Evolutionary conservation across 2,888 invertebrate species (phyloP), one percentile per base, ranked within the genome.

Genomic region (Microplitis manilae): DNA sequence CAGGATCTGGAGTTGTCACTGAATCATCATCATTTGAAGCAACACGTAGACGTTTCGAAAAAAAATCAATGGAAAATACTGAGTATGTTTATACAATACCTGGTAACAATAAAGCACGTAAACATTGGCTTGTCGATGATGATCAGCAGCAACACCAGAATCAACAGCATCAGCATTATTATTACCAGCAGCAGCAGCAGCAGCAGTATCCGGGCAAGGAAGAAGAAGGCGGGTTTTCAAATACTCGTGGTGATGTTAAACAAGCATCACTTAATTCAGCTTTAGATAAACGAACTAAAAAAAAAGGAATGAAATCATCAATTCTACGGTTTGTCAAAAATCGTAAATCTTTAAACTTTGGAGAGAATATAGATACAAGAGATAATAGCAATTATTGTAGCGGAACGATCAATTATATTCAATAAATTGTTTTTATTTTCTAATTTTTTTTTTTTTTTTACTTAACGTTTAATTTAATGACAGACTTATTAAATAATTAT

Each of bases 111-210:
- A 88, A 88, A 90, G 95, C 95, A 17, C 92, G 94, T 81, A 96
- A 96, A 87, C 95, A 95, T 87, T 96, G 96, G 96, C 90, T 96
- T 78, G 92, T 95, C 15, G 95, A 96, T 86, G 95, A 95, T 84
- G 93, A 93, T 70, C 91, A 83, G 6, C 82, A 81, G 20, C 84
- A 85, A 40, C 30, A 30, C 30, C 30, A 30, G 30, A 30, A 30
- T 30, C 30, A 30, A 30, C 30, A 30, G 30, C 91, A 83, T 6
- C 82, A 81, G 20, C 84, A 85, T 50, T 50, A 13, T 50, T 50
- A 50, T 50, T 50, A 8, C 13, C 50, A 50, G 13, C 9, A 83
- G 86, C 92, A 7, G 38, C 20, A 20, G 20, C 20, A 20, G 79
- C 79, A 68, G 59, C 30, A 69, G 80, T 82, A 77, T 83, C 81